Evolutionary conservation across 2,113 vertebrate species (phyloP).

Genomic region (Larimichthys polyactis): DNA sequence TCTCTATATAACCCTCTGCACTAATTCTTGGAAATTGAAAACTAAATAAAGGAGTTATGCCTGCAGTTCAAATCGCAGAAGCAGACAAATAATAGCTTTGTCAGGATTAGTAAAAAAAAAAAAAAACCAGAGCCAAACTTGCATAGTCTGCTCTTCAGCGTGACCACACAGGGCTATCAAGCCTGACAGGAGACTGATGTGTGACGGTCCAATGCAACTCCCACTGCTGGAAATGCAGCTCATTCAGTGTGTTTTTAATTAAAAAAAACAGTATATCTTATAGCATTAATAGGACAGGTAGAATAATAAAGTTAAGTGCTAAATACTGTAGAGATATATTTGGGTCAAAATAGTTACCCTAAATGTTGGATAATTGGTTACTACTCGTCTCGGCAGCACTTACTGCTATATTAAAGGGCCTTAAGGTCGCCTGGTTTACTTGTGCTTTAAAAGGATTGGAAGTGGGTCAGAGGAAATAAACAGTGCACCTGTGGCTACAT

Average conservation of each 20-base stretch:
- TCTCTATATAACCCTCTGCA: constrained; percentile 53
- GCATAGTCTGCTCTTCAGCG: constrained; percentile 46
- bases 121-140: constrained; percentile 55
- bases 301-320: neutral
- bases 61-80: constrained; percentile 60
- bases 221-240: neutral
- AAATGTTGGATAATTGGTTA: neutral
- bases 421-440: constrained; percentile 31
- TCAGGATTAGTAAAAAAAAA: constrained; percentile 54
- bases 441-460: constrained; percentile 57
- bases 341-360: neutral
- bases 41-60: constrained; percentile 67
- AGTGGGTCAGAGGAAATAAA: constrained; percentile 63
- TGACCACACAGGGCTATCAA: constrained; percentile 54
- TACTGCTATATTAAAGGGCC: constrained; percentile 21
- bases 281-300: neutral
- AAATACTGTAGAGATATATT: neutral
- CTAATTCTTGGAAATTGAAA: constrained; percentile 78
- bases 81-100: constrained; percentile 72
- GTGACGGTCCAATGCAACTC: constrained; percentile 2
- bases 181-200: constrained; percentile 31
- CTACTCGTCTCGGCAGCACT: neutral
- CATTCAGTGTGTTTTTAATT: neutral
- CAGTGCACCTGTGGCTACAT: constrained; percentile 64
- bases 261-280: no score